These are phyloP conservation scores for Megaceryle maxima DNA, from an alignment of 2,113 vertebrate species.

Conservation along the genomic window DNA sequence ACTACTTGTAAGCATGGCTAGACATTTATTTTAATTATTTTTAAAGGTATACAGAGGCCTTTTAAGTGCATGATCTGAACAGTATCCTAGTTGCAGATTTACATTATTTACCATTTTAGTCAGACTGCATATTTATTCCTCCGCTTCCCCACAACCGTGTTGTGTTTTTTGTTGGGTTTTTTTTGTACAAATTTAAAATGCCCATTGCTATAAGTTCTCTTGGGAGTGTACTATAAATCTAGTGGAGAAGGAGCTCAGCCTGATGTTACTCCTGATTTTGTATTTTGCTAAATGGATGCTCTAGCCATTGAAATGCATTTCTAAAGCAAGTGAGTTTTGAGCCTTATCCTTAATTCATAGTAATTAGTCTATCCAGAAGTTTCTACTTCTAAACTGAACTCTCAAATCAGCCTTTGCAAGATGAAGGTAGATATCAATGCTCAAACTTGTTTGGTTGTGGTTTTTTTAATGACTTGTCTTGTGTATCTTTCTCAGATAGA, in stretches of 20 bases:
- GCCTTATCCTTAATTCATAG: neutral
- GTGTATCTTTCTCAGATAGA: neutral
- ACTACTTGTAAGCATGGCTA: neutral
- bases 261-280: neutral
- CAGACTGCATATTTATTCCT: neutral
- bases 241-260: neutral
- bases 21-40: neutral
- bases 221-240: neutral
- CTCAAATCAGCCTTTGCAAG: neutral
- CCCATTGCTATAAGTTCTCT: fast-evolving
- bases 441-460: neutral
- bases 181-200: neutral
- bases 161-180: neutral
- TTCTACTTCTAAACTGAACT: neutral
- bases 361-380: neutral
- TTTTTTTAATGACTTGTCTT: neutral
- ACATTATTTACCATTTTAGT: neutral
- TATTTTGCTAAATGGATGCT: neutral
- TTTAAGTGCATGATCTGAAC: neutral
- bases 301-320: neutral
- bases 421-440: neutral
- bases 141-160: neutral
- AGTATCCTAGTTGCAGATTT: neutral
- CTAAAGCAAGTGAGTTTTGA: neutral
- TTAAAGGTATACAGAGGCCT: fast-evolving